Base-by-base conservation (phyloP, 1,140 invertebrate species). In the Ditylenchus dipsaci region DNA sequence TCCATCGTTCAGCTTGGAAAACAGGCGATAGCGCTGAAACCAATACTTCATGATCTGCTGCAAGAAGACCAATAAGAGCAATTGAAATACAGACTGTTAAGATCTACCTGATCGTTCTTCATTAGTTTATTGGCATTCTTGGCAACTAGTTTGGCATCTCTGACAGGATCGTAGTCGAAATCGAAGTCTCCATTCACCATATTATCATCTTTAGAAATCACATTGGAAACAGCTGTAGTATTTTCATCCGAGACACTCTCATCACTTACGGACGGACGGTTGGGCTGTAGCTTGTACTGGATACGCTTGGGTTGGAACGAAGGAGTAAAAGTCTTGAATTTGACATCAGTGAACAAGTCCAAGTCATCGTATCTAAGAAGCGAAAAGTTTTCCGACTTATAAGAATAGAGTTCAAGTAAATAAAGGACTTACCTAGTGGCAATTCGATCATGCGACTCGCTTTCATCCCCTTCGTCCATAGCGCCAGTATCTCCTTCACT, bases 11-110 rank as follows among this genome's bases (percentile, higher is more conserved):
- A 82, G 61, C 45, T 75, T 77, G 15, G 79, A 66, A 58, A 82
- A 82, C 5, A 83, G 64, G 23, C 80, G 75, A 67, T 77, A 79
- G 15, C 80, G 78, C 62, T 82, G 82, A 53, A 58, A 76, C 73
- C 76, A 82, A 62, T 82, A 82, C 61, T 82, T 82, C 56, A 56
- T 65, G 38, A 82, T 71, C 59, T 76, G 69, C 73, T 77, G 29
- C 43, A 76, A 47, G 7, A 43, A 27, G 19, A 49, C 61, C 26
- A 45, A 9, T 7, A 66, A 27, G 29, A 11, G 27, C 13, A 69
- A 26, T 13, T n/a, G 27, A 15, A 8, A 76, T 15, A 62, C 9
- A 47, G 53, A n/a, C 38, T 59, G 11, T 5, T 13, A 9, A 23
- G 19, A 1, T 23, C 23, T 38, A 76, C 72, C 45, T 58, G 63